Evolutionary conservation across 1,140 invertebrate genomes (phyloP), one percentile per base, ranked within the genome.

Genomic region (Eumaeus atala): DNA sequence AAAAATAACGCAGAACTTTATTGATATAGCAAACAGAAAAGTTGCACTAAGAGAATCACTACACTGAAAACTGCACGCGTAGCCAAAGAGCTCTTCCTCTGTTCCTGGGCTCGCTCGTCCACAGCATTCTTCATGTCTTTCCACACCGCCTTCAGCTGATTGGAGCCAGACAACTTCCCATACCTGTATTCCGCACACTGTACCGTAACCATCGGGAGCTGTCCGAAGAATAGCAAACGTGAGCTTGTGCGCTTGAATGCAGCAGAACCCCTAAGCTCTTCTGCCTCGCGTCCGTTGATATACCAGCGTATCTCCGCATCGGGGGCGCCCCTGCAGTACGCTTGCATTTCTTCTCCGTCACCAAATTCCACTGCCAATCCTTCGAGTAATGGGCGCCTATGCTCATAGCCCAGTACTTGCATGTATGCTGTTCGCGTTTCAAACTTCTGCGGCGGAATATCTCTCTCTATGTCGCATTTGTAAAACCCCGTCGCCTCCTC

Each of bases 281-380:
- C 67, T 6, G 74, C 9, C 56, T 84, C 80, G 8, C 52, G 40
- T 1, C 79, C 81, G 53, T 87, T 87, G 16, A 87, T 61, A 54
- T 84, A 87, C 84, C 84, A 87, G 0, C 75, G 67, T n/a, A 84
- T 61, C 51, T 80, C 74, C 0, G 78, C 67, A n/a, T 74, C 72
- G 0, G 71, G 71, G 11, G 67, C 72, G 0, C 68, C 79, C 9
- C 77, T 67, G 38, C 84, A 87, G 53, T 79, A 79, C 6, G 80
- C 84, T 35, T 74, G 64, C 52, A 87, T 82, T 2, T 73, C 70
- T 0, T 87, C 79, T 6, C 59, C 73, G 51, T 84, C 78, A 3
- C 66, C 75, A 37, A 70, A 87, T 36, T 80, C 73, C 21, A 67
- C 60, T 3, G 62, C 70, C n/a, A 87, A 60, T 0, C 84, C 84